Evolutionary conservation across 92 coral and sea anemone species (phyloP), one percentile per base, ranked within the genome.

Genomic region (Diadumene lineata): DNA sequence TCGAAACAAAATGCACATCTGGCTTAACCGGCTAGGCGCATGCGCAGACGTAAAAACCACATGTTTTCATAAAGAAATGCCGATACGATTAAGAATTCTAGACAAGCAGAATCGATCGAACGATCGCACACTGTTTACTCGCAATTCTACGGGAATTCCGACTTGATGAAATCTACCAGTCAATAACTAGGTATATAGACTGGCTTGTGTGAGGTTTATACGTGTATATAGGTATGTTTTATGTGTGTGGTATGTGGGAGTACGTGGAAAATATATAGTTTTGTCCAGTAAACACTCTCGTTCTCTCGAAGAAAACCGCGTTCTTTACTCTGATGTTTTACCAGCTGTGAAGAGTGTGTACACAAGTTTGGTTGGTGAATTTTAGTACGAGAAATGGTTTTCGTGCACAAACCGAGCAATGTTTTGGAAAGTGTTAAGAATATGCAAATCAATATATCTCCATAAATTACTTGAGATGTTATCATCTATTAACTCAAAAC

Each of bases 1-100:
- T 62, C 6, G 64, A 29, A 28, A n/a, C n/a, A n/a, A 62, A 23
- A 10, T 62, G 68, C 68, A 43, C 68, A 62, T 62, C 68, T 62
- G 68, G 68, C 27, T 1, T 13, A 27, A 38, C 31, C 27, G 38
- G 1, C n/a, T 30, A 15, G 13, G 38, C 68, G 43, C 68, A 62
- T 62, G 68, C 68, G 68, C 68, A 28, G 65, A 21, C 22, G 26
- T 11, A 28, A 21, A 22, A 15, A 62, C 68, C 68, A 62, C 68
- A 30, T 31, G 68, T 30, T 28, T 62, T 28, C 21, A 10, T 31
- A 16, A 53, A 53, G 22, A 53, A 53, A 53, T 16, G 13, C 7
- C 48, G 48, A 38, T 38, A 38, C 48, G 48, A 38, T 38, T 38
- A 38, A 38, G 13, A 6, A 13, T 38, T 38, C 48, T 38, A 58